These are phyloP conservation scores for Leptopterna dolabrata DNA, from an alignment of 2,888 invertebrate genomes.

Conservation along the genomic window DNA sequence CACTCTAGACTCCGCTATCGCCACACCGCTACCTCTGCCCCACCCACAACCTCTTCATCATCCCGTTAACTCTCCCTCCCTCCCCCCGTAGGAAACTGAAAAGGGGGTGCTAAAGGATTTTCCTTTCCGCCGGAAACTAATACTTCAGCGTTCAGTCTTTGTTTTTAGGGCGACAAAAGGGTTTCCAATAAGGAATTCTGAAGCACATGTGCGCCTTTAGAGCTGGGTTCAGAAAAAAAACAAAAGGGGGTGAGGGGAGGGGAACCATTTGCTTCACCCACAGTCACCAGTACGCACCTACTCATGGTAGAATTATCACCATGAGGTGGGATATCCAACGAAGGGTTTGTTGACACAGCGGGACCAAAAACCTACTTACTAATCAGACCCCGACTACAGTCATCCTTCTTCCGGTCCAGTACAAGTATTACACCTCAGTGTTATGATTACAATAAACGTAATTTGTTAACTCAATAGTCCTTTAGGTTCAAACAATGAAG, in stretches of 20 bases:
- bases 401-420: too few species aligned
- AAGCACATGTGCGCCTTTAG: background rate
- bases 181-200: slow-evolving; percentile 3
- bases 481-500: too few species aligned
- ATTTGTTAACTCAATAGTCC: too few species aligned
- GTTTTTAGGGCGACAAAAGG: background rate
- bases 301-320: background rate
- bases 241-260: background rate
- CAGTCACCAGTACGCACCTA: background rate
- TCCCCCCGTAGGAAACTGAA: background rate
- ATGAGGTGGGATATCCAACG: background rate
- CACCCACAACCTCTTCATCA: background rate
- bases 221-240: background rate
- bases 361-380: too few species aligned
- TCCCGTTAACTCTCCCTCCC: background rate
- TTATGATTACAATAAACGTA: too few species aligned
- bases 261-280: background rate
- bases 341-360: background rate
- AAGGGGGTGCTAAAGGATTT: background rate
- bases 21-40: too few species aligned
- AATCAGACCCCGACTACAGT: too few species aligned
- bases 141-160: background rate
- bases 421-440: too few species aligned
- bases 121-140: background rate
- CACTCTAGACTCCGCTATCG: too few species aligned